Evolutionary conservation across 1,140 invertebrate genomes (phyloP), one percentile per base, ranked within the genome.

Genomic region (Drosophila ogumai): DNA sequence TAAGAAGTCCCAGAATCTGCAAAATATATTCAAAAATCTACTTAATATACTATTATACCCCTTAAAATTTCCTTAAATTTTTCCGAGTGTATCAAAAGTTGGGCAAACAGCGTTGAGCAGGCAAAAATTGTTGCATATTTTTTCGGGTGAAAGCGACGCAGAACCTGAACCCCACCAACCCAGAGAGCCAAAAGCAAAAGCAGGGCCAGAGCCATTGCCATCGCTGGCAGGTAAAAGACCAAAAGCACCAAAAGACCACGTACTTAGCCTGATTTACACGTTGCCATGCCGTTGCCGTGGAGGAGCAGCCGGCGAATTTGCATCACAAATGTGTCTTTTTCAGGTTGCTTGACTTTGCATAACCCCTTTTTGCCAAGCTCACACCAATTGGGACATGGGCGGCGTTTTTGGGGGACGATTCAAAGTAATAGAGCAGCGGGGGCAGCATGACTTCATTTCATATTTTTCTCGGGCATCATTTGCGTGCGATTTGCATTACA

Each of bases 291-390:
- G 65, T 63, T 75, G 68, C 76, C 59, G 58, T 63, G 76, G 46
- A 44, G 44, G 64, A 31, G 49, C 56, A 60, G 56, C 50, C 57
- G 47, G 38, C 54, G 84, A 90, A 90, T 90, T 90, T 90, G 85
- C 85, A 90, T 90, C 86, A 85, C 85, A 90, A 90, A 90, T 90
- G 85, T 90, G 85, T 90, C 85, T 90, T 90, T 90, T 90, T 90
- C 85, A 90, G 85, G 85, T 90, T 90, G 85, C 85, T 90, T 90
- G 85, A 90, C 86, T 90, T 90, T 90, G 85, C 85, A 90, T 90
- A 90, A 90, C 85, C 85, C 85, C 78, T 90, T 90, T 79, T 58
- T 63, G 61, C 58, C 46, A 31, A 40, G 58, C 55, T 63, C 52
- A 54, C 72, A 81, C 55, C 40, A 71, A 68, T 46, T 38, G 34